These are phyloP conservation scores for Sinotaia quadrata DNA, from an alignment of 2,888 invertebrate genomes.

Conservation along the genomic window DNA sequence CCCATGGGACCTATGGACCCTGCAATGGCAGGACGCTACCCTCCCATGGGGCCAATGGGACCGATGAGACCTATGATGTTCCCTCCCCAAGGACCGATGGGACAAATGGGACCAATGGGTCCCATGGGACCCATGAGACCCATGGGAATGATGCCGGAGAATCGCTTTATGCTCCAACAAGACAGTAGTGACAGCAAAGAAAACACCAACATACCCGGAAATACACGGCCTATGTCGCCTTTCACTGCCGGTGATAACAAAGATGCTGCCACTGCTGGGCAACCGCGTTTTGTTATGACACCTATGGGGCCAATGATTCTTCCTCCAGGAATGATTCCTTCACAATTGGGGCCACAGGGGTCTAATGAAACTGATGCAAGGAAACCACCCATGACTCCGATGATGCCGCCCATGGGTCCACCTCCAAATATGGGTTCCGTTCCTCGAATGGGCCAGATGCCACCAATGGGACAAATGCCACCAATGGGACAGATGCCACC, in stretches of 20 bases:
- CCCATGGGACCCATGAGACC: slow-evolving; percentile 1
- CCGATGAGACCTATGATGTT: neutral
- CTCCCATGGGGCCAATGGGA: slow-evolving; percentile 8
- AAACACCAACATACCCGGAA: too few relatives aligned
- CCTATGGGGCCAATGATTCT: slow-evolving; percentile 19
- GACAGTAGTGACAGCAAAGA: too few relatives aligned
- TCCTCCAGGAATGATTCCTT: neutral
- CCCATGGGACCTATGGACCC: neutral
- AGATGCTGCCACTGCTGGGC: neutral
- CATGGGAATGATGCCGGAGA: neutral
- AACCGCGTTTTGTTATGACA: slow-evolving; percentile 12
- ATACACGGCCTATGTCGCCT: too few relatives aligned
- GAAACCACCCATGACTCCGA: too few relatives aligned
- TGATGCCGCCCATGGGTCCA: neutral
- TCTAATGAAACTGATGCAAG: too few relatives aligned
- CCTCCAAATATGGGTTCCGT: neutral
- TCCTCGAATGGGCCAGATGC: neutral
- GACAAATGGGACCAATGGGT: neutral
- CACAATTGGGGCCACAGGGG: too few relatives aligned
- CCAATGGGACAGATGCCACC: neutral
- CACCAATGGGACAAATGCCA: neutral
- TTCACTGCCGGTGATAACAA: too few relatives aligned
- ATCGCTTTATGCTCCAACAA: too few relatives aligned
- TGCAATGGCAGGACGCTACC: too few relatives aligned
- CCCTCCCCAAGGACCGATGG: slow-evolving; percentile 22